phyloP scores from a whole-genome alignment of 2,113 vertebrate species.

The Chroicocephalus ridibundus region DNA sequence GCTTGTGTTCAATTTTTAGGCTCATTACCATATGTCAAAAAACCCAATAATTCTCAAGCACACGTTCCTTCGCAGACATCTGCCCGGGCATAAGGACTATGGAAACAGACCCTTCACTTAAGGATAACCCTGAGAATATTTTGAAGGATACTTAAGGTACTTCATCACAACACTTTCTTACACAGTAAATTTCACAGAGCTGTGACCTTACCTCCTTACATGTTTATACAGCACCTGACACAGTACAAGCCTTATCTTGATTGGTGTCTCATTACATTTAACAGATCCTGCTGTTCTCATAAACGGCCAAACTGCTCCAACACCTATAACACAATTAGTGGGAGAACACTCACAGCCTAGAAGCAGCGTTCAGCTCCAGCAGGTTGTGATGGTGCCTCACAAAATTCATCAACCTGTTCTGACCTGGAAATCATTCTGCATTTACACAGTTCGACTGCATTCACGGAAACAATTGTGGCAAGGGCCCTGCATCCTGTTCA shows the following conservation, averaged over 20 bases:
- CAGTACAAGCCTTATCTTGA: constrained; percentile 18
- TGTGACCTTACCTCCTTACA: background rate
- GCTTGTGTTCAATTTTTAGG: background rate
- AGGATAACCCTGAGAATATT: background rate
- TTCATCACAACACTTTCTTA: background rate
- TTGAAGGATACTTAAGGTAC: background rate
- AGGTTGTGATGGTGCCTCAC: background rate
- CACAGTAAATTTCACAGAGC: background rate
- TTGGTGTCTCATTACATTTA: constrained; percentile 20
- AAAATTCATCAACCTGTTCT: background rate
- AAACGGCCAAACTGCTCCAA: background rate
- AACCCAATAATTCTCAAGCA: background rate
- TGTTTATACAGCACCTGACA: background rate
- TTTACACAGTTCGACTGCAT: background rate
- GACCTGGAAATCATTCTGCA: background rate
- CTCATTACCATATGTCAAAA: background rate
- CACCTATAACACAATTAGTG: background rate
- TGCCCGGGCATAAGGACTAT: background rate
- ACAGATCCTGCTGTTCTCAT: constrained; percentile 7
- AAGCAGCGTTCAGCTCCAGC: background rate
- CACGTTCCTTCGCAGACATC: background rate
- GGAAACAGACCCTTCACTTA: background rate
- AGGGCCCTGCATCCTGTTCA: background rate
- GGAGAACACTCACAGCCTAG: background rate
- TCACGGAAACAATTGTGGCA: background rate